Evolutionary conservation across 1,140 invertebrate genomes (phyloP), one percentile per base, ranked within the genome.

Genomic region (Brachionus rotundiformis): DNA sequence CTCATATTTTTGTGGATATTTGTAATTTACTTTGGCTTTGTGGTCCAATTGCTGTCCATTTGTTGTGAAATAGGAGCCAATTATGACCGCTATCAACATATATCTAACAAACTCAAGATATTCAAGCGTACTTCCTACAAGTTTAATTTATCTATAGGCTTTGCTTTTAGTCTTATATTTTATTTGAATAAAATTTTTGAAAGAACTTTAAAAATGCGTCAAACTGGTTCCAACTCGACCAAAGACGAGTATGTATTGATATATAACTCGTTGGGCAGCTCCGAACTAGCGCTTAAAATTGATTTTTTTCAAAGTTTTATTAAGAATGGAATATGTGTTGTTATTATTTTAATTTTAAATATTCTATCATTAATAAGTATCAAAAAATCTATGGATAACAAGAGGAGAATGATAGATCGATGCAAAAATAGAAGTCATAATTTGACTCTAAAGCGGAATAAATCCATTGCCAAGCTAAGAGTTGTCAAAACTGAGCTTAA

Each of bases 121-220:
- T 36, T 79, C 31, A 63, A 79, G 19, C 49, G 54, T 31, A 29
- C 54, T 59, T 39, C 76, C 29, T 79, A 25, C 76, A 54, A 59
- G 25, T 10, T 59, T 3, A 31, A 31, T 39, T 1, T 68, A 19
- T 36, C 33, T 0, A 36, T 68, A 16, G 63, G 16, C 54, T 33
- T 63, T 79, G 7, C 31, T 79, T 63, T 59, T 79, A 41, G 76
- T 59, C 47, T 54, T 25, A 11, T 79, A 39, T 79, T 79, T 79
- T 79, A 79, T 63, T 5, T 23, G 16, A 39, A 79, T 63, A 79
- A 79, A 63, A 31, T 79, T 59, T 79, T 79, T 59, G 76, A 79
- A 61, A 73, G 68, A 44, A 44, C 19, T 25, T 25, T 73, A 27
- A 25, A 7, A 19, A 36, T 36, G 3, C 36, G 36, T 25, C 10